Percentiles rank a stretch among this genome's conserved stretches.
Conservation (phyloP, 2,797 vertebrate genomes). For the Aldrovandia affinis region DNA sequence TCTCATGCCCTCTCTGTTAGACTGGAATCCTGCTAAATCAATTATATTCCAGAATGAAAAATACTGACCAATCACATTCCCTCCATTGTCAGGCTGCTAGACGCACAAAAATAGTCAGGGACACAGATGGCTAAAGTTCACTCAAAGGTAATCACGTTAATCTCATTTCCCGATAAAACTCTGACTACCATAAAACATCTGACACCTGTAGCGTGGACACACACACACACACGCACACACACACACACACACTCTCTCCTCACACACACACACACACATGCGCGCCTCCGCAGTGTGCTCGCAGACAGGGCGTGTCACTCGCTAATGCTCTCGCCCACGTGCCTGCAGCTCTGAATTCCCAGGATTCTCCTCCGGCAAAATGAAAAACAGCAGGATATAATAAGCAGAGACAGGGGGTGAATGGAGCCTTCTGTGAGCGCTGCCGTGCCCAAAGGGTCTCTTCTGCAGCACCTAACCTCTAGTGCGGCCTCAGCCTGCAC, state of each 20-base stretch:
- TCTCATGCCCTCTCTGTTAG: neutral
- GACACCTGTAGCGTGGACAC: neutral
- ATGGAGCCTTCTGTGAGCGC: neutral
- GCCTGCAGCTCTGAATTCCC: constrained; percentile 4
- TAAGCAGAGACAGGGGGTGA: neutral
- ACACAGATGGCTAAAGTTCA: neutral
- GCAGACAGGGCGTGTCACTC: constrained; percentile 8
- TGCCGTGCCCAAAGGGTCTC: neutral
- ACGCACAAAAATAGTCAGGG: neutral
- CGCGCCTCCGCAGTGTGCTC: neutral
- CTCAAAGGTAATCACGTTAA: neutral
- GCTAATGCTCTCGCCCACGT: neutral
- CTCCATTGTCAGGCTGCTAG: neutral
- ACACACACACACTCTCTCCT: neutral
- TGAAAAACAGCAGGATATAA: constrained; percentile 11
- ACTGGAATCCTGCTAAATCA: neutral
- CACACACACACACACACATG: neutral
- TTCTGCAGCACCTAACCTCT: neutral
- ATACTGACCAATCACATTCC: constrained; percentile 16
- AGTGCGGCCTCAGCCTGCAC: neutral
- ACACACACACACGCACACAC: neutral
- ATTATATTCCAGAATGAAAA: neutral
- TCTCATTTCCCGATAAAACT: neutral
- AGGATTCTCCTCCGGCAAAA: constrained; percentile 12
- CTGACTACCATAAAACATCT: neutral